Conservation (phyloP, 1,140 invertebrate genomes). For the Ganaspis sp. region DNA sequence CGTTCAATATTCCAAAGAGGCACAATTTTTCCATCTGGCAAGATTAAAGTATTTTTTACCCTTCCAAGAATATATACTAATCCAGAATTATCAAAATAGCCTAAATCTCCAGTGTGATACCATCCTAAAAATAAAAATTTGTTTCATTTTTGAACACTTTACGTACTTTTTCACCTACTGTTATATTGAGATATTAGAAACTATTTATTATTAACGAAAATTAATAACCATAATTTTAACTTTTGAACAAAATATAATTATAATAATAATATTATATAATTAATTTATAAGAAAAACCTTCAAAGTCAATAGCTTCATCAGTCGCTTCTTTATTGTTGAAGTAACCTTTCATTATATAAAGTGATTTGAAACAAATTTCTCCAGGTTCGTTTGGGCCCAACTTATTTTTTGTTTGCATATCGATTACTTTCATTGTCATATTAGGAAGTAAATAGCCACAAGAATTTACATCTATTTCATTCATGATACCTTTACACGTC, state of each 20-base stretch:
- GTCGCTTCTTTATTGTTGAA: neutral
- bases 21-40: too few species aligned
- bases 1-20: slow-evolving; percentile 80
- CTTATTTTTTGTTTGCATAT: neutral
- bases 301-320: too few species aligned
- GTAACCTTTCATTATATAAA: neutral
- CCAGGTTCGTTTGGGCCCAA: neutral
- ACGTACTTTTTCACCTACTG: too few species aligned
- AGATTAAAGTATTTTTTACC: too few species aligned
- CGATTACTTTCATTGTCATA: neutral
- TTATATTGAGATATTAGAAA: too few species aligned
- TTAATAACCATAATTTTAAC: too few species aligned
- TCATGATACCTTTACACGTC: neutral
- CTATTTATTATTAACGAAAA: too few species aligned
- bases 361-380: neutral
- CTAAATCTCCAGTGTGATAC: slow-evolving; percentile 78
- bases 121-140: neutral
- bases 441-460: neutral
- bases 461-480: neutral
- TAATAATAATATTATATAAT: neutral
- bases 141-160: too few species aligned
- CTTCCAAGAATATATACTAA: slow-evolving; percentile 78
- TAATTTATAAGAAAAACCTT: neutral
- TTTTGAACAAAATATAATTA: too few species aligned
- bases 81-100: slow-evolving; percentile 74